A percentile compares a stretch with the other conserved stretches of the same genome.
Conservation (phyloP, 1,140 invertebrate species). For the Battus philenor region DNA sequence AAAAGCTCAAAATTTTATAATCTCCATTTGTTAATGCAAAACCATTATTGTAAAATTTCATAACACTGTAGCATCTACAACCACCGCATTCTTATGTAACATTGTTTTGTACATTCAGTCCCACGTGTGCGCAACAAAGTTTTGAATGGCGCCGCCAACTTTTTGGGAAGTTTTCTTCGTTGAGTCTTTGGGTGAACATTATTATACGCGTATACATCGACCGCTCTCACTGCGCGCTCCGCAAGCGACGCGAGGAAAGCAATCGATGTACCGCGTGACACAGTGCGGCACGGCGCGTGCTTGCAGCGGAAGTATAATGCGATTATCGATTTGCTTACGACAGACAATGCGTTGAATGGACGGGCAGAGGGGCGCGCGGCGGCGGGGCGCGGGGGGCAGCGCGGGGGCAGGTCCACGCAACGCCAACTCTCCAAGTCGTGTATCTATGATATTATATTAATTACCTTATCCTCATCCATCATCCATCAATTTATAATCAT, state of each 20-base stretch:
- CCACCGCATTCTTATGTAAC: no score
- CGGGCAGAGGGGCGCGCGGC: conserved; percentile 25
- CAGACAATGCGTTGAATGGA: conserved; percentile 73
- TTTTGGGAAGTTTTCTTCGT: no score
- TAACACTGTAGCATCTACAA: no score
- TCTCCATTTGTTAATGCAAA: no score
- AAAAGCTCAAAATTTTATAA: no score
- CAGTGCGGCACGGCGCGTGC: conserved; percentile 60
- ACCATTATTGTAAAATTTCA: no score
- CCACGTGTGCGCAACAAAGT: no score
- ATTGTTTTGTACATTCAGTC: no score
- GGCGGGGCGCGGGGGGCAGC: conserved; percentile 14
- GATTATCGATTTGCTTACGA: conserved; percentile 74
- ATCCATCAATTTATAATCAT: no score
- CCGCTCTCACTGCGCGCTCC: conserved; percentile 3
- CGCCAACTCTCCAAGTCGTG: background rate
- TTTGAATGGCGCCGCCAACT: no score
- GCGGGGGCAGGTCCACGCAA: background rate
- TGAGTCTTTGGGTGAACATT: background rate
- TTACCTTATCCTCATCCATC: no score
- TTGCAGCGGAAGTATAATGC: conserved; percentile 69
- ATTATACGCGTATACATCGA: conserved; percentile 15
- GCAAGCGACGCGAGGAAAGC: conserved; percentile 1
- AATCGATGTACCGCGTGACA: conserved; percentile 35
- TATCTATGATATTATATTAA: no score